Conservation (phyloP, 2,888 invertebrate genomes). For the Gisinianus flammeolus region DNA sequence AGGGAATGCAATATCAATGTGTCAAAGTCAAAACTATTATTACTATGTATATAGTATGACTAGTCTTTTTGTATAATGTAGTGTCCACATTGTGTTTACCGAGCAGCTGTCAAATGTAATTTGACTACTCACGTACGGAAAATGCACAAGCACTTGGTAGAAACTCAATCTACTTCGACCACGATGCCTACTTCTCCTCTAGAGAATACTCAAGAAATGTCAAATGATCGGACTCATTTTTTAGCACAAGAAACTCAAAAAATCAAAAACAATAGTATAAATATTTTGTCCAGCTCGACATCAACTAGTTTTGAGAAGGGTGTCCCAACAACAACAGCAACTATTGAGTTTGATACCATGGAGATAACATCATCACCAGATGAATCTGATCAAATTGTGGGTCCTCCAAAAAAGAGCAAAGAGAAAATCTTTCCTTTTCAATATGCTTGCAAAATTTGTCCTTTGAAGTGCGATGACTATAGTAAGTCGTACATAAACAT, state of each 20-base stretch:
- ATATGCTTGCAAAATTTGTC: conserved; percentile 52
- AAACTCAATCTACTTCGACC: too few species aligned
- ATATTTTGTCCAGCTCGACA: not conserved
- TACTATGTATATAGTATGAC: too few species aligned
- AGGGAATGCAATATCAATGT: too few species aligned
- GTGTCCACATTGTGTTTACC: conserved; percentile 60
- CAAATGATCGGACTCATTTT: too few species aligned
- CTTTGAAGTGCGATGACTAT: conserved; percentile 44
- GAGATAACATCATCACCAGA: not conserved
- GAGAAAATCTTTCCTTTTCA: conserved; percentile 44
- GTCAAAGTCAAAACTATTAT: too few species aligned
- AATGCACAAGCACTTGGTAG: conserved; percentile 1
- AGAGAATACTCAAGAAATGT: too few species aligned
- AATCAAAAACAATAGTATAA: too few species aligned
- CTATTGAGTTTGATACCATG: not conserved
- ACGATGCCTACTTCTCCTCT: too few species aligned
- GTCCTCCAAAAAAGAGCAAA: not conserved
- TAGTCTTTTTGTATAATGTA: too few species aligned
- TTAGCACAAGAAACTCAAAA: too few species aligned
- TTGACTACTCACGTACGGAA: conserved; percentile 23
- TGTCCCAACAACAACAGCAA: not conserved
- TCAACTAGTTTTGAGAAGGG: too few species aligned
- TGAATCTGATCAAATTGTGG: not conserved
- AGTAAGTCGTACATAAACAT: conserved; percentile 30
- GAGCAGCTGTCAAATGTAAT: conserved; percentile 61